These are phyloP conservation scores for Nesometra sesokonis DNA, from an alignment of 35 echinoderm and acorn worm genomes.

Conservation along the genomic window DNA sequence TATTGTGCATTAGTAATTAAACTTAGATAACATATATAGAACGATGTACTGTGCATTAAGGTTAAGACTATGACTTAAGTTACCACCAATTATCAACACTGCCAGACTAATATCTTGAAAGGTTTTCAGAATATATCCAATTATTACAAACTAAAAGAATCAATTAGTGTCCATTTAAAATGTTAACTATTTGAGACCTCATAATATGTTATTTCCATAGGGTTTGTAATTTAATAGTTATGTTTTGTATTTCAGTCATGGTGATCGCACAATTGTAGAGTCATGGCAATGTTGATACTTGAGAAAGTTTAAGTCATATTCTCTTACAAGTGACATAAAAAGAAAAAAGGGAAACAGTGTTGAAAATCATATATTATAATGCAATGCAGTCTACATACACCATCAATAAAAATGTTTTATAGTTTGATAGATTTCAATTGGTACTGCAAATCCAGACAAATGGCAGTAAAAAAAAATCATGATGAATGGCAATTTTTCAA, in stretches of 20 bases:
- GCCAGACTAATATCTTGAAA: neutral
- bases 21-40: neutral
- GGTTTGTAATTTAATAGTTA: neutral
- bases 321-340: neutral
- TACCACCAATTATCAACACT: neutral
- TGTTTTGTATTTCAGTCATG: neutral
- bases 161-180: no score
- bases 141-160: no score
- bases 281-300: neutral
- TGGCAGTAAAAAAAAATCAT: no score
- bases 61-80: neutral
- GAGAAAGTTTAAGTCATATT: neutral
- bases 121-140: no score
- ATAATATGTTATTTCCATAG: no score
- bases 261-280: neutral
- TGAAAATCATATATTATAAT: neutral
- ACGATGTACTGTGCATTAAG: neutral
- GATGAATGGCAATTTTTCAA: no score
- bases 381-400: no score
- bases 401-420: no score
- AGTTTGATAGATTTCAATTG: no score
- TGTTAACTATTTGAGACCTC: no score
- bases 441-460: no score
- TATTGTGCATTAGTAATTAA: neutral
- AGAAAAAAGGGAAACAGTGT: neutral